Base-by-base conservation (phyloP, 2,888 invertebrate genomes). In the Nomada hirtipes region DNA sequence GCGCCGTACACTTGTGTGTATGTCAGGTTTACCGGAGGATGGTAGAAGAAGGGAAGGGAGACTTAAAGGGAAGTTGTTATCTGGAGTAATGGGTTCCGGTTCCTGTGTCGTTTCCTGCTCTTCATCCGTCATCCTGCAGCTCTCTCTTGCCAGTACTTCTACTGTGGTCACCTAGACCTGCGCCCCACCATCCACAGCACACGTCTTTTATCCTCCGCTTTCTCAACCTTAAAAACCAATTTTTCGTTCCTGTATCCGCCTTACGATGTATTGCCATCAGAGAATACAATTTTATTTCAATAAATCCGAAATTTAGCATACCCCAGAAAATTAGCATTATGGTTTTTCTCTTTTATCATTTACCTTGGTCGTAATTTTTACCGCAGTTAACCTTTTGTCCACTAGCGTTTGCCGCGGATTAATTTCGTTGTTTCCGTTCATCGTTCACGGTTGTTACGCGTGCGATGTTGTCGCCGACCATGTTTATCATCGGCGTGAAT, bases 71-170 rank as follows among this genome's bases (percentile, higher is more conserved):
- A 90, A 88, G 90, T 90, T 91, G 89, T 90, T 90, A 90, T 89
- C 88, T 86, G 87, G 82, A 90, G 89, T 91, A 90, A 91, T 90
- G 89, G 91, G 85, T 90, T 89, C 90, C 91, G 90, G 88, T 91
- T 91, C 88, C 89, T 87, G 88, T 88, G 87, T 88, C 85, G 88
- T 84, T 89, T 88, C 89, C 89, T 87, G 83, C 86, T 86, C 86
- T 86, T 84, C 88, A 87, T 90, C 87, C 88, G 87, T 91, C 89
- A 90, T 91, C 85, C 77, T 82, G 65, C 71, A 80, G 57, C 67
- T 79, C 78, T 80, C 75, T 86, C 79, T 74, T 60, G 64, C 67
- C 76, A 79, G 71, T 79, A 76, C 75, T 76, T 70, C 77, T 61
- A 77, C 75, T 36, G 64, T 26, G 57, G 26, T 44, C 67, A 72